Conservation (phyloP, 2,113 vertebrate genomes). For the Cyprinodon tularosa region DNA sequence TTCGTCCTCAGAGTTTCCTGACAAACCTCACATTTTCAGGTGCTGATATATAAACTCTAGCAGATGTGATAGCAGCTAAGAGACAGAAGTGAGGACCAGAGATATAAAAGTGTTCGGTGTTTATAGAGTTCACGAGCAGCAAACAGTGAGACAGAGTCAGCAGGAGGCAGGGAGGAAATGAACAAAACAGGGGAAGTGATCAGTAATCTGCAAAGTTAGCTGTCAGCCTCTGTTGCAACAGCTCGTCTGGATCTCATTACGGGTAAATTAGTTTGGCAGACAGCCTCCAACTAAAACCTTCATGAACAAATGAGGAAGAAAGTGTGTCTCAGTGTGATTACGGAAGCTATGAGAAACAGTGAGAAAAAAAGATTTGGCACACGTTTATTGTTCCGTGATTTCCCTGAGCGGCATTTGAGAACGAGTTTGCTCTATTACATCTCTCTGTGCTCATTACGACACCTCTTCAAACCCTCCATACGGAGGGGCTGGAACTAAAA, state of each 20-base stretch:
- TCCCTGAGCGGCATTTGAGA: constrained; percentile 7
- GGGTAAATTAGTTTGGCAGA: constrained; percentile 49
- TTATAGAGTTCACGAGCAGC: constrained; percentile 46
- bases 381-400: constrained; percentile 18
- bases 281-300: constrained; percentile 7
- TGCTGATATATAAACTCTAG: constrained; percentile 19
- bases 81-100: constrained; percentile 19
- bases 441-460: neutral
- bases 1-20: constrained; percentile 16
- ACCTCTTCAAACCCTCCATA: neutral
- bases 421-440: neutral
- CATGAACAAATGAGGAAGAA: constrained; percentile 15
- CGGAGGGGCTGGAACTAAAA: neutral
- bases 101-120: constrained; percentile 16
- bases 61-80: constrained; percentile 46
- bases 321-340: constrained; percentile 13
- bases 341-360: neutral
- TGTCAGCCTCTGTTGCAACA: constrained; percentile 47
- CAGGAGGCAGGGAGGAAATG: constrained; percentile 46
- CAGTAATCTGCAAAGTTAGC: constrained; percentile 50
- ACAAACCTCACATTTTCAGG: constrained; percentile 41
- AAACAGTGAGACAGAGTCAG: constrained; percentile 29
- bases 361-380: constrained; percentile 11
- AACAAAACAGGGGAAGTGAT: constrained; percentile 68
- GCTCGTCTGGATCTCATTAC: constrained; percentile 65